Conservation (phyloP, 2,113 vertebrate species). For the Bos indicus region DNA sequence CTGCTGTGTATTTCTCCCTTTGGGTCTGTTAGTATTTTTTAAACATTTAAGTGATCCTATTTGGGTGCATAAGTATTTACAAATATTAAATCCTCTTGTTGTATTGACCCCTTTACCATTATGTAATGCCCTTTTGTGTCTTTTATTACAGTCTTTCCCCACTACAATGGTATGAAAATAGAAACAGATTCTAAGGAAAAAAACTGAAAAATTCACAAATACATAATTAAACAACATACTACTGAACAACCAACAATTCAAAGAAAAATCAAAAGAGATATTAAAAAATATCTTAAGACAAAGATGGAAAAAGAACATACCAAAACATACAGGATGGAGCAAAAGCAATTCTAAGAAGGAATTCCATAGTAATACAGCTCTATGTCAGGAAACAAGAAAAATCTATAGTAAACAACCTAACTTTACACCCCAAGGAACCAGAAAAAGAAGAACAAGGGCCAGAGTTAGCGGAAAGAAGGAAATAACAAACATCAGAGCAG, state of each 20-base stretch:
- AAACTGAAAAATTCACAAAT: background rate
- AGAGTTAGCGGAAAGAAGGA: background rate
- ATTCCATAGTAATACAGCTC: background rate
- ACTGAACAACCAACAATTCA: background rate
- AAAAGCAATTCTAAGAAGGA: background rate
- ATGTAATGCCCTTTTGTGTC: background rate
- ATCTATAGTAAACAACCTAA: background rate
- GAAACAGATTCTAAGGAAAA: background rate
- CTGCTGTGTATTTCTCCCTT: background rate
- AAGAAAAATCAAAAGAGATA: background rate
- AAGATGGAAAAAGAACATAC: background rate
- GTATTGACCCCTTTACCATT: background rate
- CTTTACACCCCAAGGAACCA: background rate
- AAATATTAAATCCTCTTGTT: background rate
- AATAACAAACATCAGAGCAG: background rate
- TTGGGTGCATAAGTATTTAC: background rate
- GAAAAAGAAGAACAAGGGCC: background rate
- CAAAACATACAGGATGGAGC: background rate
- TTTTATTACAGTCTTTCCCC: background rate
- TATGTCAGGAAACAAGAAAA: background rate
- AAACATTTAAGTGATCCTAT: background rate
- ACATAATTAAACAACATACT: background rate
- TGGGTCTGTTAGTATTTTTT: background rate
- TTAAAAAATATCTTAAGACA: background rate
- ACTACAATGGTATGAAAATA: background rate